These are phyloP conservation scores for Thymelicus acteon DNA, from an alignment of 2,888 invertebrate genomes.

Conservation along the genomic window DNA sequence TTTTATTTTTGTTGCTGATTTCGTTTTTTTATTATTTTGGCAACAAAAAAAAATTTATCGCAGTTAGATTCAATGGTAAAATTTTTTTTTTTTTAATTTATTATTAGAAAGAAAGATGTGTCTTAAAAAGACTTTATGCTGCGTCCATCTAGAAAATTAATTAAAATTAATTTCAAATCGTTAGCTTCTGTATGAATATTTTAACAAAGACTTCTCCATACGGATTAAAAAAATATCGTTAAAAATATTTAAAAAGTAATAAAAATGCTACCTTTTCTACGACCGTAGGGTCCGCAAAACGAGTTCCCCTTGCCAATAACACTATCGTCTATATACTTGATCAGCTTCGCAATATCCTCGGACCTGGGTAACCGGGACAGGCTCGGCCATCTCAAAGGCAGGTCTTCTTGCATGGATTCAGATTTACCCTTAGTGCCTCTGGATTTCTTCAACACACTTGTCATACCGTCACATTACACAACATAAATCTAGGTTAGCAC, in stretches of 20 bases:
- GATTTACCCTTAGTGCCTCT: constrained; percentile 80
- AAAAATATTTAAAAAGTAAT: too few relatives aligned
- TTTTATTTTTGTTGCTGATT: constrained; percentile 5
- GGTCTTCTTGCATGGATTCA: constrained; percentile 82
- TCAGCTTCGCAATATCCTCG: constrained; percentile 88
- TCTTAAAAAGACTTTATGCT: too few relatives aligned
- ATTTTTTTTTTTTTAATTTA: too few relatives aligned
- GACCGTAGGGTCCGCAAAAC: constrained; percentile 93
- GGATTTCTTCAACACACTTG: constrained; percentile 81
- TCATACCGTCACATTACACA: constrained; percentile 75
- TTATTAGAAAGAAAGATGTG: too few relatives aligned
- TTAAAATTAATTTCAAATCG: too few relatives aligned
- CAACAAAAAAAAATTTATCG: too few relatives aligned
- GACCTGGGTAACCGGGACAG: constrained; percentile 77
- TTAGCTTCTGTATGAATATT: too few relatives aligned
- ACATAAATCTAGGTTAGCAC: constrained; percentile 40
- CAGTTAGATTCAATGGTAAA: too few relatives aligned
- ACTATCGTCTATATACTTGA: constrained; percentile 92
- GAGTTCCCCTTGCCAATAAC: constrained; percentile 92
- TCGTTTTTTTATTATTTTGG: too few relatives aligned
- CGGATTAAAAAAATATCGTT: too few relatives aligned
- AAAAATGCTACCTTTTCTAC: constrained; percentile 88
- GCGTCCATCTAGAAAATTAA: too few relatives aligned
- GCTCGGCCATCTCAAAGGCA: constrained; percentile 71
- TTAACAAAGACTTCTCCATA: too few relatives aligned